A percentile compares a stretch with the other conserved stretches of the same genome.
phyloP scores from a whole-genome alignment of 1,140 invertebrate species.

The Cepaea nemoralis region DNA sequence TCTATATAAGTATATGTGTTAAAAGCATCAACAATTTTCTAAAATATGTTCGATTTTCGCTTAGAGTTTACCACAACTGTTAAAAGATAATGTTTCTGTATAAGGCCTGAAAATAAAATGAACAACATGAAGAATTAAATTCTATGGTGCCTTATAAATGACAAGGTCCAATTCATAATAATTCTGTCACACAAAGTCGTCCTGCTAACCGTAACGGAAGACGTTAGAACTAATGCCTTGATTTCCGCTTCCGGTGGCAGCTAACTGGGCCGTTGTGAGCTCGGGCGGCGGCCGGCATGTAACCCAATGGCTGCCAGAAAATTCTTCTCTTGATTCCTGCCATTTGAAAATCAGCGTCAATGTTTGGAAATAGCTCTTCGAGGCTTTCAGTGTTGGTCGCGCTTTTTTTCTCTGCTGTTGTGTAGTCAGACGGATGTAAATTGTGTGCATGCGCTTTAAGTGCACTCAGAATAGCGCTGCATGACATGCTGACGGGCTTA shows the following conservation, averaged over 20 bases:
- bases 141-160: too few species aligned
- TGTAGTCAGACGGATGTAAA: not conserved
- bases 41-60: too few species aligned
- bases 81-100: too few species aligned
- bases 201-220: constrained; percentile 28
- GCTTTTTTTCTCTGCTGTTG: not conserved
- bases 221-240: constrained; percentile 20
- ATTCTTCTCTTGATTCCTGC: constrained; percentile 29
- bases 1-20: too few species aligned
- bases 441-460: not conserved
- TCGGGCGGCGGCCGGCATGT: constrained; percentile 39
- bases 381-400: not conserved
- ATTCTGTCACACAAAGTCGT: too few species aligned
- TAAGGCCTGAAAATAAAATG: too few species aligned
- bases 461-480: not conserved
- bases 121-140: too few species aligned
- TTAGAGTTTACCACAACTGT: too few species aligned
- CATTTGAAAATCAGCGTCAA: not conserved
- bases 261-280: not conserved
- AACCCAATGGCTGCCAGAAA: constrained; percentile 44
- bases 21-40: too few species aligned
- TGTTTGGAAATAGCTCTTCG: not conserved
- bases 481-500: not conserved
- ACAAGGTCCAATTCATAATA: too few species aligned
- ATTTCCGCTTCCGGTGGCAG: not conserved